These are phyloP conservation scores for Timandra comae DNA, from an alignment of 2,888 invertebrate species.

Conservation along the genomic window DNA sequence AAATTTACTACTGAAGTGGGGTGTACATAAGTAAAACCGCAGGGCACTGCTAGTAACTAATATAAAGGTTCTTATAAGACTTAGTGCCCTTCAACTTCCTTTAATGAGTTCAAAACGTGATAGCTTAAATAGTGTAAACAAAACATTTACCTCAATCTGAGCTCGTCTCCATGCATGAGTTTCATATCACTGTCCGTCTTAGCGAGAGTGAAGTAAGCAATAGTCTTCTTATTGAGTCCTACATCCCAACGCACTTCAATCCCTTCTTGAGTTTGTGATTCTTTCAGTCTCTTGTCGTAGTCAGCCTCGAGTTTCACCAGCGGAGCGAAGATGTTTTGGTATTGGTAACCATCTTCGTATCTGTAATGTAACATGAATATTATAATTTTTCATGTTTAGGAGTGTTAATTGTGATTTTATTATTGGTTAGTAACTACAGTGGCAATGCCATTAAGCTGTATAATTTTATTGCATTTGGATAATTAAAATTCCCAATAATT, in stretches of 20 bases:
- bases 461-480: no score
- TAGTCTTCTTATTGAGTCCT: conserved; percentile 97
- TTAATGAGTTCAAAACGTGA: no score
- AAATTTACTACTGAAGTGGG: no score
- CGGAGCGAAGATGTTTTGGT: conserved; percentile 98
- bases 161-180: conserved; percentile 98
- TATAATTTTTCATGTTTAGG: conserved; percentile 15
- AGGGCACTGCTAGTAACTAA: no score
- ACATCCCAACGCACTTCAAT: conserved; percentile 99
- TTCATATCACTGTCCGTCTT: conserved; percentile 99
- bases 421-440: no score
- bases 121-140: no score
- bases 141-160: conserved; percentile 83
- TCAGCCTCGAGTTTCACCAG: conserved; percentile 98
- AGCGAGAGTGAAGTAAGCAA: conserved; percentile 97
- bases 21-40: no score
- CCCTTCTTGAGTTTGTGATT: conserved; percentile 98
- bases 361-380: conserved; percentile 45
- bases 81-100: no score
- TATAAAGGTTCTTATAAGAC: no score
- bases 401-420: no score
- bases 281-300: conserved; percentile 97
- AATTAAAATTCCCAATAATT: no score
- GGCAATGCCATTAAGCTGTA: no score
- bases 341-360: conserved; percentile 99